Base-by-base conservation (phyloP, 1,140 invertebrate genomes). In the Diorhabda sublineata region DNA sequence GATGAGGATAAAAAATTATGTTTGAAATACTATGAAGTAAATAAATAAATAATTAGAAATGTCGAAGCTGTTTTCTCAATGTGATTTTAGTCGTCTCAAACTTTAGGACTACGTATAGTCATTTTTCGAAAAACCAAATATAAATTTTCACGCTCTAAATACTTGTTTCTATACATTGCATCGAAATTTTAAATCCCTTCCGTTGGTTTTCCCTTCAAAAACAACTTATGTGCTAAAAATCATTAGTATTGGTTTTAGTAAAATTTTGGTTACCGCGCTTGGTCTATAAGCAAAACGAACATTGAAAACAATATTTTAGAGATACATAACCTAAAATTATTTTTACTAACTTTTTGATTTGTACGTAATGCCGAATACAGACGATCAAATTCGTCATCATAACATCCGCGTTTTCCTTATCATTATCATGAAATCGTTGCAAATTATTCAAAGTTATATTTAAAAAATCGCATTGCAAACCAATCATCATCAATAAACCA, bases 391-490 rank as follows among this genome's bases (percentile, higher is more conserved):
- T 60, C 5, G 9, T 5, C 5, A 42, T 60, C 11, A 60, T 60
- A 8, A 5, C 3, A 11, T 4, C 7, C 26, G 58, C 7, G 0
- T 42, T 42, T 60, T 3, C 42, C 2, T 60, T 4, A n/a, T 5
- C 8, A 60, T 60, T 5, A 8, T 26, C 42, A 0, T 26, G 2
- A 26, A 56, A 56, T 7, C n/a, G 0, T n/a, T 63, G 42, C 43
- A 63, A 45, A 2, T 6, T n/a, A 63, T 63, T 45, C 44, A 63
- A 63, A 7, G 44, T 45, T 63, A 63, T 5, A 7, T n/a, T 5
- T n/a, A 63, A 63, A 9, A n/a, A 63, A 43, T 63, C 61, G 44
- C 61, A 63, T 63, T 63, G 61, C 43, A 63, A 26, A 45, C 61
- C 43, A 45, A 63, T 63, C 6, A 44, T 42, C 26, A 45, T 44